Evolutionary conservation across 1,140 invertebrate species (phyloP).

Genomic region (Megathymus violae): DNA sequence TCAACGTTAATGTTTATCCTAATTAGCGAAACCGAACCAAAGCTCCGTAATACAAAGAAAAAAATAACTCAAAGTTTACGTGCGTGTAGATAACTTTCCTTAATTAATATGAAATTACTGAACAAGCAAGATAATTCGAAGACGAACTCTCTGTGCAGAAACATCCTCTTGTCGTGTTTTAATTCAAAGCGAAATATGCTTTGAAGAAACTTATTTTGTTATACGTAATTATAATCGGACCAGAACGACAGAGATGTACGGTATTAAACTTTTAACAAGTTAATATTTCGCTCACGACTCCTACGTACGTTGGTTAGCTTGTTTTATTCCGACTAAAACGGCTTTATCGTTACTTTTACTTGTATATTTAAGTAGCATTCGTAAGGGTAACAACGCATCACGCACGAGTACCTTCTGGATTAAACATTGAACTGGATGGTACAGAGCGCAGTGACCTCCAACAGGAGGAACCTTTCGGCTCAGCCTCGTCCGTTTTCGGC

Average conservation of each 20-base stretch:
- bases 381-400: no score
- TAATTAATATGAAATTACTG: constrained; percentile 1
- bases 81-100: constrained; percentile 4
- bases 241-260: neutral
- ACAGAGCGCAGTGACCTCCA: no score
- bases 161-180: neutral
- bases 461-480: no score
- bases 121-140: constrained; percentile 4
- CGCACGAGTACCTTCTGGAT: no score
- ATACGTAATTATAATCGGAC: neutral
- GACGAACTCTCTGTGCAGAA: neutral
- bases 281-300: no score
- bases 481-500: no score
- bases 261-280: neutral
- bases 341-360: no score
- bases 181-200: neutral
- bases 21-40: neutral
- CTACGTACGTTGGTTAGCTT: no score
- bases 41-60: neutral
- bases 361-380: no score
- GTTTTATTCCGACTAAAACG: no score
- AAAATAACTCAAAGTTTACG: neutral
- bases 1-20: neutral
- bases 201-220: constrained; percentile 1
- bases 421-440: no score